Percentiles rank a stretch among this genome's conserved stretches.
Evolutionary conservation across 2,797 vertebrate genomes (phyloP).

Genomic region (Muscicapa comitata): DNA sequence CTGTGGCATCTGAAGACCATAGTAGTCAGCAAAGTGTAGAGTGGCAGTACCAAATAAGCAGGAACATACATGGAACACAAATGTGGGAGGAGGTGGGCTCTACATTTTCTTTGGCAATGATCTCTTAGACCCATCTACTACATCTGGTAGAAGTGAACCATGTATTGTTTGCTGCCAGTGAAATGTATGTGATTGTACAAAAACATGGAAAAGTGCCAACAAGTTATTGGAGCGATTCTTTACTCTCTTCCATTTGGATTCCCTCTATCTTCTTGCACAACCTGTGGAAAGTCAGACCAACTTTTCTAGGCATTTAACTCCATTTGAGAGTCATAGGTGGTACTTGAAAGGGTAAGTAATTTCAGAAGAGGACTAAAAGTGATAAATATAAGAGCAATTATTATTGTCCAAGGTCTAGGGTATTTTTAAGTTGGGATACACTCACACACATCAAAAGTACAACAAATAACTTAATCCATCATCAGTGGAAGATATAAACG

Average conservation of each 20-base stretch:
- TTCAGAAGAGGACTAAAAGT: background rate
- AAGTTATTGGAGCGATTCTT: fast-evolving
- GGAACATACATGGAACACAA: background rate
- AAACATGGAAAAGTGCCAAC: background rate
- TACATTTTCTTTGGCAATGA: background rate
- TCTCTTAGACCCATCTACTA: background rate
- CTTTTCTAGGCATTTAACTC: background rate
- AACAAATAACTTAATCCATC: background rate
- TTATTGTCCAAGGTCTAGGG: background rate
- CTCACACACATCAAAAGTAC: background rate
- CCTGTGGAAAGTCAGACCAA: background rate
- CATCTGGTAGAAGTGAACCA: background rate
- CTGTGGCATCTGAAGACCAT: background rate
- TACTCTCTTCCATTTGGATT: background rate
- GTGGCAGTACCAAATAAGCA: background rate
- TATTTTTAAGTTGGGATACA: background rate
- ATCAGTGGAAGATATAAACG: background rate
- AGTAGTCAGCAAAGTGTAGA: background rate
- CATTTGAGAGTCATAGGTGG: background rate
- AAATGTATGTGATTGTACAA: background rate
- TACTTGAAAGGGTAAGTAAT: background rate
- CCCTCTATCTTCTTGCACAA: background rate
- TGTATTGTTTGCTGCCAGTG: background rate
- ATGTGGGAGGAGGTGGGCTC: background rate
- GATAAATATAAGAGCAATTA: background rate